phyloP scores from a whole-genome alignment of 2,113 vertebrate genomes.

The Cichladusa arquata region DNA sequence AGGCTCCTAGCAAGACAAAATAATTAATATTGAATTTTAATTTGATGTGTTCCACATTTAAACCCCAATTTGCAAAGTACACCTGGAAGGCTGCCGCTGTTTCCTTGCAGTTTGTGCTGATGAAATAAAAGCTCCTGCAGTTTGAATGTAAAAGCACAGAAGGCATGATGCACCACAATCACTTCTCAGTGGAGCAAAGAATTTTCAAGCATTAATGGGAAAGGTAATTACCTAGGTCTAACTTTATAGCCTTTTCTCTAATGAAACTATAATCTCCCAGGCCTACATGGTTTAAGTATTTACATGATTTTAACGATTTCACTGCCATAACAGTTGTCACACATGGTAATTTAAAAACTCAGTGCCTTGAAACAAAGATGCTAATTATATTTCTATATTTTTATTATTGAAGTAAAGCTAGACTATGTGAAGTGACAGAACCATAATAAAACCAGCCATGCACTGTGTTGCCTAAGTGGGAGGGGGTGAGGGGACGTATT shows the following conservation, averaged over 20 bases:
- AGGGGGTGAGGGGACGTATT: neutral
- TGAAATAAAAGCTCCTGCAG: constrained; percentile 89
- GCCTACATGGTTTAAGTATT: constrained; percentile 80
- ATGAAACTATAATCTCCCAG: constrained; percentile 85
- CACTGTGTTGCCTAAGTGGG: neutral
- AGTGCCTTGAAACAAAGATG: constrained; percentile 67
- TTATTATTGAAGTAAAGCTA: constrained; percentile 61
- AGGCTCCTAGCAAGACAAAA: constrained; percentile 90
- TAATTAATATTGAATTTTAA: constrained; percentile 98
- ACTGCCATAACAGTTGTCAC: constrained; percentile 73
- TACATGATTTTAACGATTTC: constrained; percentile 84
- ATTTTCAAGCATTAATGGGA: constrained; percentile 86
- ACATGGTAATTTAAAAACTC: constrained; percentile 68
- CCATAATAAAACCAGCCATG: constrained; percentile 46
- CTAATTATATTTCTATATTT: constrained; percentile 73
- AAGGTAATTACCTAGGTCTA: constrained; percentile 86
- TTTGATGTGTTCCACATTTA: constrained; percentile 95
- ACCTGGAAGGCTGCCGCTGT: constrained; percentile 90
- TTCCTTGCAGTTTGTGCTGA: constrained; percentile 87
- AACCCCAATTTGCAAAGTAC: constrained; percentile 93
- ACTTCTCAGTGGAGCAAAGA: constrained; percentile 84
- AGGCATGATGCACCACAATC: constrained; percentile 77
- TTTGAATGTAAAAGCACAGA: constrained; percentile 79
- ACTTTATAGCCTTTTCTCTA: constrained; percentile 86
- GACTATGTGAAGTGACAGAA: constrained; percentile 15